Evolutionary conservation across 64 coral and sea anemone species (phyloP).

Genomic region (Acropora tenuis): DNA sequence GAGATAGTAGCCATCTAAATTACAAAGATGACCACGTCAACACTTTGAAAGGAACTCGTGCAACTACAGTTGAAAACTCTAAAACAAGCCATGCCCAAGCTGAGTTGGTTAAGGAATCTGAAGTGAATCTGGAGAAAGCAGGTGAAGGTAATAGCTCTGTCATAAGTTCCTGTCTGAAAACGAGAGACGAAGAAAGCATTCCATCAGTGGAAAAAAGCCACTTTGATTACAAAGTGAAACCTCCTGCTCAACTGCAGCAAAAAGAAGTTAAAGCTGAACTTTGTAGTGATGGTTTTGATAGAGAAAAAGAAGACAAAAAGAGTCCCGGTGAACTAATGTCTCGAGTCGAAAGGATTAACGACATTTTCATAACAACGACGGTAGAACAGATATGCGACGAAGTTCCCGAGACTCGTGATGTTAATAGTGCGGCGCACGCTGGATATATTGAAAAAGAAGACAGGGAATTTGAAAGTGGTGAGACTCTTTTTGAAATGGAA

Average conservation of each 20-base stretch:
- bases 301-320: background rate
- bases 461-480: background rate
- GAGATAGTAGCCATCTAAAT: background rate
- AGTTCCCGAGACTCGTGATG: background rate
- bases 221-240: background rate
- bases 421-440: background rate
- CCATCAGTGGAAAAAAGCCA: background rate
- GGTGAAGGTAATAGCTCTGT: background rate
- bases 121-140: conserved; percentile 5
- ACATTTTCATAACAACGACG: background rate
- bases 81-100: background rate
- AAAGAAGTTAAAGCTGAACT: background rate
- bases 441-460: background rate
- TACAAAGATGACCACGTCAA: background rate
- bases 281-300: background rate
- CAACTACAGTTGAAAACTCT: background rate
- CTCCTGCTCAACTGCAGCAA: background rate
- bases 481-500: background rate
- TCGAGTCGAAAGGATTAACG: background rate
- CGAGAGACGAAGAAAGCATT: background rate
- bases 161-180: background rate
- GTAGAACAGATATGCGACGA: background rate
- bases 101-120: background rate
- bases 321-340: background rate
- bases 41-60: background rate